phyloP scores from a whole-genome alignment of 2,888 invertebrate species.

The Incurvaria masculella region DNA sequence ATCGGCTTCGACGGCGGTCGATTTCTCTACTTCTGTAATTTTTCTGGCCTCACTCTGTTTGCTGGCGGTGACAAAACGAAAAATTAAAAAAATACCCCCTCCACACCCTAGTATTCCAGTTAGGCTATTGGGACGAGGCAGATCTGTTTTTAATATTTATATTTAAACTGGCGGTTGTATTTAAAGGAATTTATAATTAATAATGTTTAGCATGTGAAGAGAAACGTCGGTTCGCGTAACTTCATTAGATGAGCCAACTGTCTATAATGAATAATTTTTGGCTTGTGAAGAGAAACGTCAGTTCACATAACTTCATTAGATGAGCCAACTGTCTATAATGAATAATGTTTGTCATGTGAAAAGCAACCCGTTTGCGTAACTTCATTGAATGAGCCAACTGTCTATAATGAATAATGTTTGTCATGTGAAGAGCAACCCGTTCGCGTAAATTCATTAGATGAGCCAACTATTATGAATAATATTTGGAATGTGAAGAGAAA shows the following conservation, averaged over 20 bases:
- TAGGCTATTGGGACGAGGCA: too few relatives aligned
- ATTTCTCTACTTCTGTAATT: constrained; percentile 6
- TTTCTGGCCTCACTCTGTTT: constrained; percentile 1
- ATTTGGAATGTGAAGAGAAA: neutral
- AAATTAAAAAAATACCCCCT: too few relatives aligned
- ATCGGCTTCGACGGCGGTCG: neutral
- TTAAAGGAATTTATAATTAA: too few relatives aligned
- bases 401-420: constrained; percentile 1
- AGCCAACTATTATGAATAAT: neutral
- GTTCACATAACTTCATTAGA: neutral
- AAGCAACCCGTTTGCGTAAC: neutral
- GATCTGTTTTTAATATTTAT: too few relatives aligned
- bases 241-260: neutral
- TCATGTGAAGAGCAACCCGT: neutral
- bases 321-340: neutral
- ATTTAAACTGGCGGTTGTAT: too few relatives aligned
- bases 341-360: neutral
- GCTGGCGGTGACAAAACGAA: too few relatives aligned
- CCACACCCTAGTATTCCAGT: too few relatives aligned
- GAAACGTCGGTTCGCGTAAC: constrained; percentile 18
- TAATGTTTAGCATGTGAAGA: neutral
- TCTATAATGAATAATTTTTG: constrained; percentile 1
- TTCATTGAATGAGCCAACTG: neutral
- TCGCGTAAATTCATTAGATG: neutral
- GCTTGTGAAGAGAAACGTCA: constrained; percentile 1